Base-by-base conservation (phyloP, 2,113 vertebrate species). In the Deroptyus accipitrinus region DNA sequence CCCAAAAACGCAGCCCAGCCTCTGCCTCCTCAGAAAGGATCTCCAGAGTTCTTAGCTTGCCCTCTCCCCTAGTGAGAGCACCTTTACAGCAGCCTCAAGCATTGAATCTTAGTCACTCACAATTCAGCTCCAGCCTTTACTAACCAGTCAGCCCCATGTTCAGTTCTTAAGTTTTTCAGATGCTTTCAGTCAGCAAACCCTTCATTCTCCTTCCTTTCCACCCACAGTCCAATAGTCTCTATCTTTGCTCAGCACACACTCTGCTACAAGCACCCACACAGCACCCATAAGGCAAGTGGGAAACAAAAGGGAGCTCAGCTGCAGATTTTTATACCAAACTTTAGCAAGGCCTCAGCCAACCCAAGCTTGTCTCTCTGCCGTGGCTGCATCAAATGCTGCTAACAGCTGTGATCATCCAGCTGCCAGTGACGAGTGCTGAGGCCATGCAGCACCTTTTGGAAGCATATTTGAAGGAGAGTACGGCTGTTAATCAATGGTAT, bases 111-210 rank as follows among this genome's bases (percentile, higher is more conserved):
- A 61, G 5, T 15, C 27, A 31, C 62, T 57, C 67, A 48, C 6
- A 69, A 25, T 10, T 72, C 39, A 61, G 20, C 37, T 14, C 37
- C 12, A 68, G 22, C 30, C 37, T 79, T 69, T 48, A 64, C 62
- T 72, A 16, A 86, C 54, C 24, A 5, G 8, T 70, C 4, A 42
- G 17, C 42, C 6, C 3, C 52, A 73, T 0, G 0, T 13, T 17
- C 30, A 33, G 20, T 39, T 61, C 33, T 64, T 31, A 46, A 35
- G 39, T 20, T 81, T 81, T 70, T 22, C 30, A 42, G 84, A 51
- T 9, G 16, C 46, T 66, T 59, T 30, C 17, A 22, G 33, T 30
- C 78, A 80, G n/a, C 54, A 90, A 87, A 37, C 4, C 31, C 66
- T 25, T 28, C 52, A 33, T 16, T 8, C 57, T 25, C 37, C n/a